A percentile compares a stretch with the other conserved stretches of the same genome.
phyloP scores from a whole-genome alignment of 1,140 invertebrate genomes.

The Drosophila tsacasi region DNA sequence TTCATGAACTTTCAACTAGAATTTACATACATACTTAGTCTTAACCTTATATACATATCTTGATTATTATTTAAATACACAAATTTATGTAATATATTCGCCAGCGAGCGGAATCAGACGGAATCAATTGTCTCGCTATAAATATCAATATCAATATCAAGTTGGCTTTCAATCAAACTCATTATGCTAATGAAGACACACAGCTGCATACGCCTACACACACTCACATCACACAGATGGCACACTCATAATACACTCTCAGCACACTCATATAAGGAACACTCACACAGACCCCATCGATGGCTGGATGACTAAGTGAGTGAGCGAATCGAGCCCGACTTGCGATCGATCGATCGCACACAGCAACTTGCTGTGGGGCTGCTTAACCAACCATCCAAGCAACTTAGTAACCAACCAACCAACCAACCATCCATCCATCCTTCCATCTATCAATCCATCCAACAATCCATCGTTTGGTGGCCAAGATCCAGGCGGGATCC shows the following conservation, averaged over 20 bases:
- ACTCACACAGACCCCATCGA: constrained; percentile 12
- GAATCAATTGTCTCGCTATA: constrained; percentile 61
- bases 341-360: constrained; percentile 48
- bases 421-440: constrained; percentile 2
- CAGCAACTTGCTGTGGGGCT: constrained; percentile 62
- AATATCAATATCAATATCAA: constrained; percentile 72
- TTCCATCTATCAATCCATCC: neutral
- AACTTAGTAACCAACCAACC: constrained; percentile 1
- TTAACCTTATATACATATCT: neutral
- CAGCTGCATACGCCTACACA: constrained; percentile 70
- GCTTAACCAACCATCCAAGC: constrained; percentile 33
- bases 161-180: constrained; percentile 75
- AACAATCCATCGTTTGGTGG: neutral
- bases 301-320: constrained; percentile 41
- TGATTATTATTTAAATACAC: neutral
- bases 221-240: neutral
- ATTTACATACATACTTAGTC: neutral
- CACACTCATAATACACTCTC: neutral
- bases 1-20: neutral
- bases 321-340: constrained; percentile 54
- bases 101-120: constrained; percentile 3
- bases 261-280: neutral
- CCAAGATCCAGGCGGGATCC: constrained; percentile 2
- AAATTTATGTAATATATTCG: constrained; percentile 17
- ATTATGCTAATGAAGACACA: constrained; percentile 79